These are phyloP conservation scores for Gambusia yucatana DNA, from an alignment of 2,797 vertebrate species.

Conservation along the genomic window DNA sequence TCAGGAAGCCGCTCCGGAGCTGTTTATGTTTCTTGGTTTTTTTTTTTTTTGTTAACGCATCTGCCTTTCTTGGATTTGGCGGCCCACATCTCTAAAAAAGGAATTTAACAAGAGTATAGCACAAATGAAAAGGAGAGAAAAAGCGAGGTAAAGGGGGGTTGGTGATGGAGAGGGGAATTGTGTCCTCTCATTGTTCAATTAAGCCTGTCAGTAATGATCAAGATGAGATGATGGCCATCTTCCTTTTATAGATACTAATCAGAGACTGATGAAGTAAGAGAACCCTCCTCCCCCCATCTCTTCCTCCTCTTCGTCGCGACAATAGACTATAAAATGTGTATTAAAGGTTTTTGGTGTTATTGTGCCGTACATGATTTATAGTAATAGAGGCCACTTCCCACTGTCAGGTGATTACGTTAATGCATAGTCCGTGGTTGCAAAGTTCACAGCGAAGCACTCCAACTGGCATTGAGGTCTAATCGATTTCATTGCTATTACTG, in stretches of 20 bases:
- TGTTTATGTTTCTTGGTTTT: slow-evolving; percentile 69
- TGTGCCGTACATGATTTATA: slow-evolving; percentile 58
- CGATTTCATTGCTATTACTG: slow-evolving; percentile 84
- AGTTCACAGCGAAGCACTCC: slow-evolving; percentile 71
- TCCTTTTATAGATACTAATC: slow-evolving; percentile 78
- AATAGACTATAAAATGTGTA: slow-evolving; percentile 23
- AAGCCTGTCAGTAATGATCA: slow-evolving; percentile 84
- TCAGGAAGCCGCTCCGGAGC: slow-evolving; percentile 53
- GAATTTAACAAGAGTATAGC: slow-evolving; percentile 53
- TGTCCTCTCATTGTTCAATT: slow-evolving; percentile 94
- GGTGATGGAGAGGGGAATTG: slow-evolving; percentile 81
- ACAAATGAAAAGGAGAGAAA: slow-evolving; percentile 51
- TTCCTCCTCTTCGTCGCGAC: slow-evolving; percentile 32
- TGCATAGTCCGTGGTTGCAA: slow-evolving; percentile 69
- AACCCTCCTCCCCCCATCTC: slow-evolving; percentile 6
- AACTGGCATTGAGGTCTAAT: slow-evolving; percentile 79
- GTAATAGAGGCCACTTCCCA: slow-evolving; percentile 62
- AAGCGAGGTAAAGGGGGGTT: slow-evolving; percentile 25
- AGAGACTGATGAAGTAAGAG: slow-evolving; percentile 61
- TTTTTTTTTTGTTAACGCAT: slow-evolving; percentile 54
- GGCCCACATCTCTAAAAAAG: slow-evolving; percentile 59
- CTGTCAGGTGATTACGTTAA: slow-evolving; percentile 76
- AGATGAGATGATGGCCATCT: slow-evolving; percentile 80
- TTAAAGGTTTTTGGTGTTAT: slow-evolving; percentile 56
- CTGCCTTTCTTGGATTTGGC: slow-evolving; percentile 62